phyloP scores from a whole-genome alignment of 2,888 invertebrate species.

The Timandra comae region DNA sequence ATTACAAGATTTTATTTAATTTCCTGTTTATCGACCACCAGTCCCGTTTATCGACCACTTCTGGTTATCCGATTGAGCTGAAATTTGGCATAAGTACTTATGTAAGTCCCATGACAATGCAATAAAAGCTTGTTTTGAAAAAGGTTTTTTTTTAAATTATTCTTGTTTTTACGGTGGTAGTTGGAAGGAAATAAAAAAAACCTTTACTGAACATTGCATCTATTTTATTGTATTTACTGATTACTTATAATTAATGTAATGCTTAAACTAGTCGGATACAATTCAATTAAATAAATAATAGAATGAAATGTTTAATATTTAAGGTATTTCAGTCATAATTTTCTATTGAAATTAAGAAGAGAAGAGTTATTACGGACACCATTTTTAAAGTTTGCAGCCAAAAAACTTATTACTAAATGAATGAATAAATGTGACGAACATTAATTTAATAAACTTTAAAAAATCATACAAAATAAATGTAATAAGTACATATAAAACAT shows the following conservation, averaged over 20 bases:
- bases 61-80: too few relatives aligned
- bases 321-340: constrained; percentile 21
- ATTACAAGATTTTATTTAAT: too few relatives aligned
- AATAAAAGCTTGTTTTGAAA: too few relatives aligned
- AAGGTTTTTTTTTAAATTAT: too few relatives aligned
- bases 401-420: background rate
- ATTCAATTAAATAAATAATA: too few relatives aligned
- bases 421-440: background rate
- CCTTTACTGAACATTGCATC: constrained; percentile 58
- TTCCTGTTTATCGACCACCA: too few relatives aligned
- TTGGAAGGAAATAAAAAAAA: constrained; percentile 39
- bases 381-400: background rate
- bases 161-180: background rate
- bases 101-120: too few relatives aligned
- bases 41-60: too few relatives aligned
- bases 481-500: too few relatives aligned
- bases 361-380: background rate
- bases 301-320: too few relatives aligned
- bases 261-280: constrained; percentile 46
- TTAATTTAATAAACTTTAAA: background rate
- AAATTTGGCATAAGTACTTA: too few relatives aligned
- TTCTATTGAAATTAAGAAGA: constrained; percentile 7
- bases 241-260: constrained; percentile 53
- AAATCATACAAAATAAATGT: constrained; percentile 2
- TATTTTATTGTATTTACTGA: constrained; percentile 70